Percentiles rank a stretch among this genome's conserved stretches.
phyloP scores from a whole-genome alignment of 2,797 vertebrate species.

The Cirrhinus molitorella region DNA sequence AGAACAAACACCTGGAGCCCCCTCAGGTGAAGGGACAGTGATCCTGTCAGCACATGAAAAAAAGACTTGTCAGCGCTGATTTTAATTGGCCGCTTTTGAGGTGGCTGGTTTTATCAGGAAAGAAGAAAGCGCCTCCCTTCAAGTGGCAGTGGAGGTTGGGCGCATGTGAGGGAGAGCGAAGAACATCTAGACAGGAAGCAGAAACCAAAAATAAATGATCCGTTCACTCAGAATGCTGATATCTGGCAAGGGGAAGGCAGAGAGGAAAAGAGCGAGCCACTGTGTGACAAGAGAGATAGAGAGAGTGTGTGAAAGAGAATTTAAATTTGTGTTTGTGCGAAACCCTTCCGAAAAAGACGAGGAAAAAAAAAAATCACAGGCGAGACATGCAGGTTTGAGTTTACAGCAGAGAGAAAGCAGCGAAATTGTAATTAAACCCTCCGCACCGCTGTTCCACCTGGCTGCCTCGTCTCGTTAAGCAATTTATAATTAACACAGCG shows the following conservation, averaged over 20 bases:
- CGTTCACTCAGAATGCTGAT: slow-evolving; percentile 33
- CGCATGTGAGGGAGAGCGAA: slow-evolving; percentile 59
- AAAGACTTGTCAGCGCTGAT: slow-evolving; percentile 50
- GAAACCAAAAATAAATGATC: slow-evolving; percentile 63
- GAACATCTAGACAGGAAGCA: slow-evolving; percentile 62
- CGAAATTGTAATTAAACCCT: slow-evolving; percentile 74
- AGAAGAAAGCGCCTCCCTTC: slow-evolving; percentile 55
- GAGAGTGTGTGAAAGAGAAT: slow-evolving; percentile 4
- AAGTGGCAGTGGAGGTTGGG: slow-evolving; percentile 44
- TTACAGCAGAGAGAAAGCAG: slow-evolving; percentile 37
- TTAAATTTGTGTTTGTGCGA: neutral
- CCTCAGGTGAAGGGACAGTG: slow-evolving; percentile 61
- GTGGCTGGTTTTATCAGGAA: slow-evolving; percentile 57
- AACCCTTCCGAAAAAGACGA: neutral
- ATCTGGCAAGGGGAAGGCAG: slow-evolving; percentile 47
- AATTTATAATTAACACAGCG: slow-evolving; percentile 74
- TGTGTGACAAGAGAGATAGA: slow-evolving; percentile 34
- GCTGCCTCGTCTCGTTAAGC: slow-evolving; percentile 71
- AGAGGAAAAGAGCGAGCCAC: slow-evolving; percentile 52
- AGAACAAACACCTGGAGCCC: slow-evolving; percentile 54
- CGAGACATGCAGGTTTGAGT: neutral
- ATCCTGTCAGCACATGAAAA: slow-evolving; percentile 52
- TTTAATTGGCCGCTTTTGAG: slow-evolving; percentile 70
- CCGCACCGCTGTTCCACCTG: slow-evolving; percentile 71
- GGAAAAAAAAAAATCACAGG: neutral